Evolutionary conservation across 2,888 invertebrate species (phyloP), one percentile per base, ranked within the genome.

Genomic region (Lasioglossum morio): DNA sequence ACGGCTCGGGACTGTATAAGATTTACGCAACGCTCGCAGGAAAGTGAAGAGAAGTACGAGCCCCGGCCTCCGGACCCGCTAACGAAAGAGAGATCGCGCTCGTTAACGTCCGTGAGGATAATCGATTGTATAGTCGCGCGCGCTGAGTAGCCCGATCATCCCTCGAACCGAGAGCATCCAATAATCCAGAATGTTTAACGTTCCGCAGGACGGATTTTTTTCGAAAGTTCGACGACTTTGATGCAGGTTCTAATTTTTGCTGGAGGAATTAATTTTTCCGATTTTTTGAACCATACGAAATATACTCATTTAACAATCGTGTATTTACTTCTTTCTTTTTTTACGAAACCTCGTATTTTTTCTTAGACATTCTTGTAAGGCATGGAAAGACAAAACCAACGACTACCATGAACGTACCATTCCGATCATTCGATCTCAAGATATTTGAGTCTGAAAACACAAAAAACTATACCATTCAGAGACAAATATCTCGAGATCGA

Each of bases 31-130:
- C 84, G 87, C 85, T 79, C 86, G 72, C 82, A 79, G 84, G 85
- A 86, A 85, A 86, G 76, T 43, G 77, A 78, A 74, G 83, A 87
- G 82, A 85, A 84, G 79, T 81, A 88, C 82, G 88, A 89, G 77
- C 27, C 34, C 53, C n/a, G 53, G 69, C 77, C 57, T 77, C n/a
- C 53, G 81, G 73, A 80, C 79, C 81, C 85, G 84, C 91, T 89
- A 90, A 90, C 90, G 91, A 91, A 90, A 91, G 91, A 90, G 86
- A 89, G 91, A 91, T 91, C 91, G 88, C 76, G 86, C 90, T 91
- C 90, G 90, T 91, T 91, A 91, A 91, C 87, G 91, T 89, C 89
- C 89, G 40, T 23, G 53, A 27, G 79, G 85, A 88, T 91, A 91
- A 91, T 91, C 90, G 89, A 91, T 91, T 84, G 89, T 87, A 83